Conservation (phyloP, 2,888 invertebrate species). For the Pteria penguin region DNA sequence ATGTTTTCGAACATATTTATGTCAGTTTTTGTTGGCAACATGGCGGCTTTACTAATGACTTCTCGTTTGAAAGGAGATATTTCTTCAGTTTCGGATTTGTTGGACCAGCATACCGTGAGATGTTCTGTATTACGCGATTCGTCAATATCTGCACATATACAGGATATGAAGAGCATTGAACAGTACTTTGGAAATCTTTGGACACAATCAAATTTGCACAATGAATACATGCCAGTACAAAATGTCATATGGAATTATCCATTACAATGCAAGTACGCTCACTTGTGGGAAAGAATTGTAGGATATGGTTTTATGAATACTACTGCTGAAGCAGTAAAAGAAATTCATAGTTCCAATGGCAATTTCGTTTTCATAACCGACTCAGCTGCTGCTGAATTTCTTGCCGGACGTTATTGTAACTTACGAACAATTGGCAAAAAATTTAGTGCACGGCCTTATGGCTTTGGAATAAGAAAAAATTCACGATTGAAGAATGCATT, state of each 20-base stretch:
- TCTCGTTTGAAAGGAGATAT: neutral
- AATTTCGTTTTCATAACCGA: neutral
- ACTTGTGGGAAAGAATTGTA: neutral
- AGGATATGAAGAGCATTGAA: neutral
- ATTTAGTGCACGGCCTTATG: neutral
- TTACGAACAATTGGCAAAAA: neutral
- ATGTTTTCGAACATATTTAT: neutral
- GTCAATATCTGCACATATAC: neutral
- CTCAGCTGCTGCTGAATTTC: neutral
- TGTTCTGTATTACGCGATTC: neutral
- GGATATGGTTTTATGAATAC: neutral
- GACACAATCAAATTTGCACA: neutral
- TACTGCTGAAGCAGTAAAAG: neutral
- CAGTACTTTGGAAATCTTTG: neutral
- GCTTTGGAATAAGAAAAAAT: neutral
- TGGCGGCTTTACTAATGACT: neutral
- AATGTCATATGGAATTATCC: neutral
- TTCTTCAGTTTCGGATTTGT: neutral
- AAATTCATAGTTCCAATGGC: neutral
- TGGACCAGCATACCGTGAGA: neutral
- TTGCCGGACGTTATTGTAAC: neutral
- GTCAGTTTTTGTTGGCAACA: neutral
- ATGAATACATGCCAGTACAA: neutral
- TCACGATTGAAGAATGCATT: neutral
- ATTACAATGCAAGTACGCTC: neutral